Conservation (phyloP, 2,797 vertebrate genomes). For the Dendrocincla tyrannina region DNA sequence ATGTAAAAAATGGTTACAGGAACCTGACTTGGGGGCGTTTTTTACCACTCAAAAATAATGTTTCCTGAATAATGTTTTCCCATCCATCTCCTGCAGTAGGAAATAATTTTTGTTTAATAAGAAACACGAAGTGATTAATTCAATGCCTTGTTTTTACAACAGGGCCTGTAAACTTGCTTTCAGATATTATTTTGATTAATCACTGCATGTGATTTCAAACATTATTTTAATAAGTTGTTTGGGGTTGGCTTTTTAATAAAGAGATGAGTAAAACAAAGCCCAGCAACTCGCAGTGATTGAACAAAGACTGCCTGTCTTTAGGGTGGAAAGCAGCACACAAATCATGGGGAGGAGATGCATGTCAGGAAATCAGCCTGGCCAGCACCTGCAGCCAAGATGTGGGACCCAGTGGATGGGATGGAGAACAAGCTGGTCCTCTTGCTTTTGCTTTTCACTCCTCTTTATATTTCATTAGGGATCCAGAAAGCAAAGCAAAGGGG, state of each 20-base stretch:
- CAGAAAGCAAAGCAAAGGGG: neutral
- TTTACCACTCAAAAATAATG: neutral
- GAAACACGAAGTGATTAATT: neutral
- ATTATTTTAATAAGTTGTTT: neutral
- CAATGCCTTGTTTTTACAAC: neutral
- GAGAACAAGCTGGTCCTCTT: neutral
- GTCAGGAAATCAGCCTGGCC: slow-evolving; percentile 8
- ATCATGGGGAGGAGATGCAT: neutral
- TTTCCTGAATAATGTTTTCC: neutral
- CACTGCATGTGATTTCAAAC: neutral
- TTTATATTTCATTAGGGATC: neutral
- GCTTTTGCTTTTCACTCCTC: neutral
- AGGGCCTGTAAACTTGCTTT: neutral
- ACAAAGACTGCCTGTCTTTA: neutral
- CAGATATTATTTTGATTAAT: neutral
- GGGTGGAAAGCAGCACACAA: neutral
- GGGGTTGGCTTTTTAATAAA: neutral
- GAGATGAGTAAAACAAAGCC: neutral
- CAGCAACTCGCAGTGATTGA: neutral
- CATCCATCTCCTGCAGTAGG: neutral
- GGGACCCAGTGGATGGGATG: neutral
- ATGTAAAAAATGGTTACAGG: neutral
- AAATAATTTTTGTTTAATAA: neutral
- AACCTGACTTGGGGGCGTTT: neutral
- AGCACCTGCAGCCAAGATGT: slow-evolving; percentile 36